Percentiles rank a stretch among this genome's conserved stretches.
Conservation (phyloP, 2,113 vertebrate species). For the Scopus umbretta region DNA sequence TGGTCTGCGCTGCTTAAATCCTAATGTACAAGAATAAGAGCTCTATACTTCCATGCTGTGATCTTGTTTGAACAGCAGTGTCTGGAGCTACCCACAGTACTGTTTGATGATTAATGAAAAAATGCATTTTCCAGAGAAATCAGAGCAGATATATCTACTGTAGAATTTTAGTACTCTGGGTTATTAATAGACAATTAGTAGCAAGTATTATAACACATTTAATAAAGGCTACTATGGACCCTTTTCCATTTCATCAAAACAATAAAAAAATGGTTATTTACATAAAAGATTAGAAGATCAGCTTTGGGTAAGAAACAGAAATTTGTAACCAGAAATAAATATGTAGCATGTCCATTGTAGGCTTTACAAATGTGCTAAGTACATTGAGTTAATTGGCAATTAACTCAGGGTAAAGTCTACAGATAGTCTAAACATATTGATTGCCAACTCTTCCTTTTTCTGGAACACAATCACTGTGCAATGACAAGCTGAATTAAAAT, state of each 20-base stretch:
- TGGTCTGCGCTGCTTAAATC: background rate
- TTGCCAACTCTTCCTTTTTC: constrained; percentile 19
- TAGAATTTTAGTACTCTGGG: background rate
- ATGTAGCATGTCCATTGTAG: background rate
- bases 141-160: background rate
- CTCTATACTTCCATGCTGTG: background rate
- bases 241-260: background rate
- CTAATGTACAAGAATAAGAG: background rate
- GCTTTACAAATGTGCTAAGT: constrained; percentile 42
- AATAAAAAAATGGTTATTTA: background rate
- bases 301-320: background rate
- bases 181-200: background rate
- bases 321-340: constrained; percentile 7
- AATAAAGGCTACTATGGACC: background rate
- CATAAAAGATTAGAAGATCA: background rate
- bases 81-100: background rate
- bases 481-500: constrained; percentile 2
- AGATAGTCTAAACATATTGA: constrained; percentile 48
- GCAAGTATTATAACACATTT: background rate
- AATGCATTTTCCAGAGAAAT: background rate
- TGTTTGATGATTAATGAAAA: background rate
- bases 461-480: constrained; percentile 5
- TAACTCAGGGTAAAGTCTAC: constrained; percentile 30
- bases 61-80: background rate
- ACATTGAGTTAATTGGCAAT: constrained; percentile 37